Percentiles rank a stretch among this genome's conserved stretches.
Evolutionary conservation across 92 coral and sea anemone species (phyloP).

Genomic region (Meandrina meandrites): DNA sequence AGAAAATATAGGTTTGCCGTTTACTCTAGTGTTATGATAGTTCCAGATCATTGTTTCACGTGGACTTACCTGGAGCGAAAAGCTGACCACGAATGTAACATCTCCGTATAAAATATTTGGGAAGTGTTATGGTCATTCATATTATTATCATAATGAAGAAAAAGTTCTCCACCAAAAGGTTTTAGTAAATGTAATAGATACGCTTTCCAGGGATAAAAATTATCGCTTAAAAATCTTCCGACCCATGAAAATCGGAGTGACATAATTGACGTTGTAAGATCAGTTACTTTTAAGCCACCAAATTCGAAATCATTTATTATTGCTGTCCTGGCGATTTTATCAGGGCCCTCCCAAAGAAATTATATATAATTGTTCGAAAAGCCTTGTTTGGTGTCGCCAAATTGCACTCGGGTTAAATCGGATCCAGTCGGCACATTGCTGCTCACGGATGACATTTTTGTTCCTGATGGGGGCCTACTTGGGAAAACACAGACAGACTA

Average conservation of each 20-base stretch:
- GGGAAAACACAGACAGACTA: no score
- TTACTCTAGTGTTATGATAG: slow-evolving; percentile 11
- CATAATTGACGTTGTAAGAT: slow-evolving; percentile 22
- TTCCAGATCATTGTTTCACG: slow-evolving; percentile 21
- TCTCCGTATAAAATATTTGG: slow-evolving; percentile 3
- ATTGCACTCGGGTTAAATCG: no score
- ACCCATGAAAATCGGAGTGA: neutral
- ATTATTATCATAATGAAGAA: neutral
- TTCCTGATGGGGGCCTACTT: no score
- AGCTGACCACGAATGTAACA: slow-evolving; percentile 30
- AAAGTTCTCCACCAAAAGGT: neutral
- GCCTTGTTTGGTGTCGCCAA: no score
- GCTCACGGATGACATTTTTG: no score
- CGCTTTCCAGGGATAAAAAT: neutral
- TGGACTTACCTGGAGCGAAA: slow-evolving; percentile 15
- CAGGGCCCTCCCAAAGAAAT: slow-evolving; percentile 3
- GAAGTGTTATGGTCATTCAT: neutral
- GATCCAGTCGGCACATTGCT: no score
- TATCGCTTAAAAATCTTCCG: neutral
- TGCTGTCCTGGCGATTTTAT: slow-evolving; percentile 21
- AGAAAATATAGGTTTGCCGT: slow-evolving; percentile 24
- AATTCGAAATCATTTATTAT: neutral
- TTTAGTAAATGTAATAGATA: neutral
- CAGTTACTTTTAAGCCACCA: neutral
- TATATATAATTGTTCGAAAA: neutral